Percentiles rank a stretch among this genome's conserved stretches.
phyloP scores from a whole-genome alignment of 1,140 invertebrate species.

The Venustaconcha ellipsiformis region DNA sequence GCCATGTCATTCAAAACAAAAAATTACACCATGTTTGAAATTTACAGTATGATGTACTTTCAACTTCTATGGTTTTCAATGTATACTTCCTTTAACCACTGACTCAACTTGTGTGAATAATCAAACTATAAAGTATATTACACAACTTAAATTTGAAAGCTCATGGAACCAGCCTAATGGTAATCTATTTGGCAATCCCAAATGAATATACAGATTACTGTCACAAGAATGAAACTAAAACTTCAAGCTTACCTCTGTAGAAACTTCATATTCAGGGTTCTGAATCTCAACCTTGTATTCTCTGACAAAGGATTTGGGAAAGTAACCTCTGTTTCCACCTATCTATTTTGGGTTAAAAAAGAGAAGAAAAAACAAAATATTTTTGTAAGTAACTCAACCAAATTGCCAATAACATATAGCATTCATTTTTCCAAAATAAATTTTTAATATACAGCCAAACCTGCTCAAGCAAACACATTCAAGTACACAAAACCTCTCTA shows the following conservation, averaged over 20 bases:
- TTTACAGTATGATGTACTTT: too few species aligned
- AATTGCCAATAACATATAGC: not conserved
- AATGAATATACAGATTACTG: too few species aligned
- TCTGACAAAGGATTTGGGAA: constrained; percentile 73
- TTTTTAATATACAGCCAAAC: too few species aligned
- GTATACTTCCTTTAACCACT: not conserved
- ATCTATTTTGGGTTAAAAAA: constrained; percentile 64
- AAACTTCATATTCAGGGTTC: constrained; percentile 67
- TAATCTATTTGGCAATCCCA: not conserved
- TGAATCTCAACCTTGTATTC: constrained; percentile 71
- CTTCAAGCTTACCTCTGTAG: constrained; percentile 66
- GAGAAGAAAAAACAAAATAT: constrained; percentile 16
- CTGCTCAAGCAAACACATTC: too few species aligned
- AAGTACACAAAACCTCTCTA: too few species aligned
- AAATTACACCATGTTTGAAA: too few species aligned
- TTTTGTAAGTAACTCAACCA: not conserved
- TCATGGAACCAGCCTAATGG: not conserved
- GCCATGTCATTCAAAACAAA: too few species aligned
- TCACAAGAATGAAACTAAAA: not conserved
- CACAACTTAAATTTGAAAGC: not conserved
- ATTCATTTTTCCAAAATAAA: not conserved
- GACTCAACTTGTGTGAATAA: not conserved
- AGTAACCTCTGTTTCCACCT: constrained; percentile 79
- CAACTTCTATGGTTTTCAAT: not conserved
- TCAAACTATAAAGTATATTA: not conserved